Evolutionary conservation across 2,888 invertebrate genomes (phyloP).

Genomic region (Hyles lineata): DNA sequence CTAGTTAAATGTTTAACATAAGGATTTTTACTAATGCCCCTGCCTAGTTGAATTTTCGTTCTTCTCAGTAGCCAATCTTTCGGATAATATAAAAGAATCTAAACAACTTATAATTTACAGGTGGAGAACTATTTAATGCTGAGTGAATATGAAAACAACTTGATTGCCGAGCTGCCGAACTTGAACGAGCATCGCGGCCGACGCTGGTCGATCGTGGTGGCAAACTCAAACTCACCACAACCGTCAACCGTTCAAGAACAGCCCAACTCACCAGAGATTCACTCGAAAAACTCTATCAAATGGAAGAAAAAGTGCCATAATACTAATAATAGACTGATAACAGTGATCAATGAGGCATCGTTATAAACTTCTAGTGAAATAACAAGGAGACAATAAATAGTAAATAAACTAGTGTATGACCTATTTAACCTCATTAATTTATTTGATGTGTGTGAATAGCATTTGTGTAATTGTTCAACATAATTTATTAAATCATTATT

Average conservation of each 20-base stretch:
- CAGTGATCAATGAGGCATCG: constrained; percentile 91
- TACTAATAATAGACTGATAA: constrained; percentile 88
- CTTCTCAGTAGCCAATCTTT: too few relatives aligned
- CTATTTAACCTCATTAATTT: constrained; percentile 84
- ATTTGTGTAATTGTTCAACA: constrained; percentile 78
- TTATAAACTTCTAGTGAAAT: constrained; percentile 77
- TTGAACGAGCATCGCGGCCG: constrained; percentile 89
- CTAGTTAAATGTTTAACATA: too few relatives aligned
- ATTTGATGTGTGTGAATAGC: constrained; percentile 82
- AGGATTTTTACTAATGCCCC: too few relatives aligned
- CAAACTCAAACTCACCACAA: constrained; percentile 62
- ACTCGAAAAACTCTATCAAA: constrained; percentile 68
- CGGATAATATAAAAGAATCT: too few relatives aligned
- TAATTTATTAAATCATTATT: constrained; percentile 81
- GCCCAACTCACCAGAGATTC: constrained; percentile 69
- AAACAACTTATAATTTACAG: constrained; percentile 51
- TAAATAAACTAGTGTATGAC: constrained; percentile 69
- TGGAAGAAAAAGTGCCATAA: constrained; percentile 83
- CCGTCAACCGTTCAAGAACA: constrained; percentile 60
- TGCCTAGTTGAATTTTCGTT: too few relatives aligned
- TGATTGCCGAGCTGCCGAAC: constrained; percentile 91
- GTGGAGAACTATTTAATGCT: constrained; percentile 94
- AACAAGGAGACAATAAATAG: constrained; percentile 74
- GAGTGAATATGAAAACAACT: constrained; percentile 93
- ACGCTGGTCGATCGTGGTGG: constrained; percentile 89